These are phyloP conservation scores for Galerucella pusilla DNA, from an alignment of 2,888 invertebrate species.

Conservation along the genomic window DNA sequence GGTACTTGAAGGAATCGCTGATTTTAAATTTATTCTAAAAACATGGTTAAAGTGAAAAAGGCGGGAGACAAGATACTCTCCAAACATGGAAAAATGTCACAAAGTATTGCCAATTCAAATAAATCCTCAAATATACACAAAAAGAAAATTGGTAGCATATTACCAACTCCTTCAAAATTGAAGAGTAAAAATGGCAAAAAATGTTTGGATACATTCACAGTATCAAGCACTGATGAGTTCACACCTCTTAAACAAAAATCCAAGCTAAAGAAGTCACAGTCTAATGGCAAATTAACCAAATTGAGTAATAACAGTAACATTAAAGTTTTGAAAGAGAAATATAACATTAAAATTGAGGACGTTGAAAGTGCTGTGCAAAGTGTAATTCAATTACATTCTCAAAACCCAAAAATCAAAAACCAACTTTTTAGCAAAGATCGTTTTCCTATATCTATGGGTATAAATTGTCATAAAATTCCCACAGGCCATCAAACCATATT, in stretches of 20 bases:
- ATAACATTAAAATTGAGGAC: constrained; percentile 40
- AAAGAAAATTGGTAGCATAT: not conserved
- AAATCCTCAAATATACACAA: not conserved
- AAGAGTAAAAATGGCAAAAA: not conserved
- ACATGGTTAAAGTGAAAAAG: not conserved
- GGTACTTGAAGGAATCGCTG: no score
- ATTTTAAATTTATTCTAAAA: not conserved
- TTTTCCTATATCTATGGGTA: constrained; percentile 70
- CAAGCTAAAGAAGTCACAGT: not conserved
- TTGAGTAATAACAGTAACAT: not conserved
- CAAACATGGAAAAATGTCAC: not conserved
- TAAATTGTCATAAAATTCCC: constrained; percentile 75
- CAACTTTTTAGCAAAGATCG: constrained; percentile 70
- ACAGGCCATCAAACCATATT: constrained; percentile 70
- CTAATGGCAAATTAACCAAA: not conserved
- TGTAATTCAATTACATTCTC: constrained; percentile 57
- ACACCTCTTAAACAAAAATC: not conserved
- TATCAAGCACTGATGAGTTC: not conserved
- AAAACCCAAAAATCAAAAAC: constrained; percentile 59
- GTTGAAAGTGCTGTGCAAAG: constrained; percentile 45
- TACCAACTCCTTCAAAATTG: not conserved
- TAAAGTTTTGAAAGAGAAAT: constrained; percentile 31
- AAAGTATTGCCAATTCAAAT: constrained; percentile 1
- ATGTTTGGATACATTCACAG: not conserved
- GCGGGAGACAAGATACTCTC: not conserved